Conservation (phyloP, 2,888 invertebrate species). For the Lacanobia oleracea region DNA sequence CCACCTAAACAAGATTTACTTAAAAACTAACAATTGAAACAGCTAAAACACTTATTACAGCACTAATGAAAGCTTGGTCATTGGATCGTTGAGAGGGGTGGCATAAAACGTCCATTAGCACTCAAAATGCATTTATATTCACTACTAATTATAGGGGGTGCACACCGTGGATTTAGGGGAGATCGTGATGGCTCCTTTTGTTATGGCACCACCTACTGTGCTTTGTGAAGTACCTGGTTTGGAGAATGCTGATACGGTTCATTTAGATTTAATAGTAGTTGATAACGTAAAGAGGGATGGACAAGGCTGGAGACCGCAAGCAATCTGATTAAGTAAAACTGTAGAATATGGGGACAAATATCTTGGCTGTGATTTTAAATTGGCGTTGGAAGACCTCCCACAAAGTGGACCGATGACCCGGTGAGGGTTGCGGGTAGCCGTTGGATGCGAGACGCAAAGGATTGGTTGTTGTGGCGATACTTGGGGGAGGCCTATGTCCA, state of each 20-base stretch:
- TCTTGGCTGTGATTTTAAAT: not conserved
- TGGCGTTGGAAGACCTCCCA: no score
- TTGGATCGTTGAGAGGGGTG: conserved; percentile 62
- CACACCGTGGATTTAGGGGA: conserved; percentile 64
- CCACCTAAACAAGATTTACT: conserved; percentile 27
- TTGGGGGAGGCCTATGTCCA: no score
- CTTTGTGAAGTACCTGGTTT: conserved; percentile 45
- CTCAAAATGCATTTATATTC: conserved; percentile 81
- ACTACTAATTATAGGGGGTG: conserved; percentile 79
- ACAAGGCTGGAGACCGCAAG: not conserved
- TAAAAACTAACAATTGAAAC: conserved; percentile 40
- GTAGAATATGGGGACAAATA: not conserved
- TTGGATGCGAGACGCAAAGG: no score
- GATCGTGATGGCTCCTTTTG: conserved; percentile 61
- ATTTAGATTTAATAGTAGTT: conserved; percentile 42
- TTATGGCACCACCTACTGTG: conserved; percentile 39
- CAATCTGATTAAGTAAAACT: conserved; percentile 16
- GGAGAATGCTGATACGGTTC: conserved; percentile 27
- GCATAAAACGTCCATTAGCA: conserved; percentile 79
- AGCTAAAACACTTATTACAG: conserved; percentile 59
- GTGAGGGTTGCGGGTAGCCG: no score
- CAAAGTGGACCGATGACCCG: no score
- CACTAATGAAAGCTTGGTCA: conserved; percentile 61
- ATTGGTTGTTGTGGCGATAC: no score
- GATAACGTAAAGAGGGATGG: conserved; percentile 21